These are phyloP conservation scores for Rhinolophus ferrumequinum DNA, from an alignment of 2,113 vertebrate genomes.

Conservation along the genomic window DNA sequence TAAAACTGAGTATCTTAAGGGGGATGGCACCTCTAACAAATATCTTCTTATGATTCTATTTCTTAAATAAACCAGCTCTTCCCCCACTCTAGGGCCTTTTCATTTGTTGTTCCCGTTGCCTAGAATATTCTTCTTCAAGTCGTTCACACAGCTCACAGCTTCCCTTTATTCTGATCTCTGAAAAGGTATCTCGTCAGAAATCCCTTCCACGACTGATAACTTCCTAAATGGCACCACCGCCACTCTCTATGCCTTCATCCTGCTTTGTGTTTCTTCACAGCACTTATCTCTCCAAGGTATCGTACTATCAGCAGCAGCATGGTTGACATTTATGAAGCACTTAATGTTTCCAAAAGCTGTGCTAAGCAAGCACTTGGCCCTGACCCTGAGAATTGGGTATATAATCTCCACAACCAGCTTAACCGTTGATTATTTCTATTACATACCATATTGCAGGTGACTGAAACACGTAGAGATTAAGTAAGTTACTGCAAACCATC, in stretches of 20 bases:
- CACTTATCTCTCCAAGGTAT: background rate
- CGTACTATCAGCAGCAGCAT: background rate
- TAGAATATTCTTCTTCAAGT: background rate
- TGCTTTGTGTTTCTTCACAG: background rate
- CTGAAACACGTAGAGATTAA: background rate
- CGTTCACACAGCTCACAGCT: background rate
- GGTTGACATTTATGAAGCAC: background rate
- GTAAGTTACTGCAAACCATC: background rate
- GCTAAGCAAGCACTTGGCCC: no score
- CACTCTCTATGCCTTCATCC: background rate
- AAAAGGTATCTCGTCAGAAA: background rate
- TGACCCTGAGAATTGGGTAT: background rate
- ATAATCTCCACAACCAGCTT: background rate
- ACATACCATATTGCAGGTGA: background rate
- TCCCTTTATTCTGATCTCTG: background rate
- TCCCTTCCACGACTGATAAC: rapidly evolving
- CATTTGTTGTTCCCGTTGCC: background rate
- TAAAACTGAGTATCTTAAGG: background rate
- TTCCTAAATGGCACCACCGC: background rate
- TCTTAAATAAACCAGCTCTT: background rate
- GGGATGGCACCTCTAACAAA: background rate
- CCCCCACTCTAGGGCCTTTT: background rate
- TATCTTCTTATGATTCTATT: background rate
- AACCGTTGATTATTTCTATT: background rate
- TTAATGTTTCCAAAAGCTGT: background rate